Percentiles rank a stretch among this genome's conserved stretches.
These are phyloP conservation scores for Felis catus DNA, from an alignment of 2,113 vertebrate species.

Conservation along the genomic window F.catus_Fca126_mat1.0 CM031423.1:37212001-37212500, in stretches of 20 bases:
- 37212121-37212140: background rate
- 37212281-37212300: background rate
- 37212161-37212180: background rate
- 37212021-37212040: background rate
- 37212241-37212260: background rate
- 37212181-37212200: background rate
- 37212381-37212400: too few species aligned
- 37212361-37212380: background rate
- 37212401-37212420: background rate
- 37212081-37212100: background rate
- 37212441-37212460: constrained; percentile 93
- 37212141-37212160: accelerated
- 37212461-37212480: constrained; percentile 87
- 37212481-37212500: constrained; percentile 90
- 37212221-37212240: accelerated
- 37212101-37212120: background rate
- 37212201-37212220: too few species aligned
- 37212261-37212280: background rate
- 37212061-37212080: background rate
- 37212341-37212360: background rate
- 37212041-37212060: background rate
- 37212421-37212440: background rate
- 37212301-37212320: background rate
- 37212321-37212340: background rate
- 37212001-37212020: accelerated